Conservation (phyloP, 2,797 vertebrate species). For the Xerus rutilus region DNA sequence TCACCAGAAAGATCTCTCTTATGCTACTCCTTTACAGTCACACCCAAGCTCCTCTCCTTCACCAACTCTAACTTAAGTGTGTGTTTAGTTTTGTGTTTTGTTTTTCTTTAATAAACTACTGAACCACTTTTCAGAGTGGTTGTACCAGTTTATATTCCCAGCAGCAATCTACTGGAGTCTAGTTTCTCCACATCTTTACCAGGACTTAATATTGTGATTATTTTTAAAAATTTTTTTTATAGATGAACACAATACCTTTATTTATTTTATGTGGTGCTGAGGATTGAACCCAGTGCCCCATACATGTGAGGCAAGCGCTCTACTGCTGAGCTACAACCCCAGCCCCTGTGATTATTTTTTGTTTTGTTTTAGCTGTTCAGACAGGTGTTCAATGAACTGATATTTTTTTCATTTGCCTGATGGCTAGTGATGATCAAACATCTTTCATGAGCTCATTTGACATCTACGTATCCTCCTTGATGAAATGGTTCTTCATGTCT, state of each 20-base stretch:
- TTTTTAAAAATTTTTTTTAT: neutral
- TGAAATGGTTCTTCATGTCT: slow-evolving; percentile 29
- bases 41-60: neutral
- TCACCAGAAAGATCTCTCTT: neutral
- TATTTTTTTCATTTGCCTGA: slow-evolving; percentile 37
- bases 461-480: neutral
- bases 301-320: no score
- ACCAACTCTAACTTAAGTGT: neutral
- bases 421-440: neutral
- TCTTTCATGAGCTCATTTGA: neutral
- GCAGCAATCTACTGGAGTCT: neutral
- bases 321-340: no score
- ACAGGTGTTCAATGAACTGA: neutral
- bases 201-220: neutral
- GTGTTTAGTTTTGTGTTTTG: neutral
- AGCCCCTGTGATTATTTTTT: neutral
- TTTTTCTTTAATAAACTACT: neutral
- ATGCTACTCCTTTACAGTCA: neutral
- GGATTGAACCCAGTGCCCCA: no score
- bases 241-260: no score
- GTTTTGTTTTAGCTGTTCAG: neutral
- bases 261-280: no score
- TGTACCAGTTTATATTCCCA: slow-evolving; percentile 38
- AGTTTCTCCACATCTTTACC: slow-evolving; percentile 21
- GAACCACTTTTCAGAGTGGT: slow-evolving; percentile 37